These are phyloP conservation scores for Trilocha varians DNA, from an alignment of 2,888 invertebrate species.

Conservation along the genomic window DNA sequence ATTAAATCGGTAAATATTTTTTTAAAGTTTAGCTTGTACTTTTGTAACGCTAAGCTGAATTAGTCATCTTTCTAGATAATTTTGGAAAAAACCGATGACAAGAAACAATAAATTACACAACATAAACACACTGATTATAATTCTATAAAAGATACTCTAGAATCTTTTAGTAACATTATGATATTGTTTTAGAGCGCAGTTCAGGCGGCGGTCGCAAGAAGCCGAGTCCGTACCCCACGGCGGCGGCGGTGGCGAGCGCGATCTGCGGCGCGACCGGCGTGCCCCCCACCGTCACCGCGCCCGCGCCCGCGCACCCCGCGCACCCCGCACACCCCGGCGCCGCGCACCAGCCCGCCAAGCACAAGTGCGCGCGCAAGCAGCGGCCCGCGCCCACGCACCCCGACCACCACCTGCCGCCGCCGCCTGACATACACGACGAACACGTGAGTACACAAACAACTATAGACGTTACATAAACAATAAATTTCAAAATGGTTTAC, in stretches of 20 bases:
- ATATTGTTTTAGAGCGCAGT: slow-evolving; percentile 20
- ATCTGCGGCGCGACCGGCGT: background rate
- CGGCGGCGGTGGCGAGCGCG: slow-evolving; percentile 4
- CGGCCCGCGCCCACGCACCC: slow-evolving; percentile 50
- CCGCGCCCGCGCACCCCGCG: slow-evolving; percentile 13
- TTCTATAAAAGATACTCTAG: too few species aligned
- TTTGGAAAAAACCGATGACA: too few species aligned
- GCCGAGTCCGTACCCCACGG: slow-evolving; percentile 5
- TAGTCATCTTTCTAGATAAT: too few species aligned
- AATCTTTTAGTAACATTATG: too few species aligned
- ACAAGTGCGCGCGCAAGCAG: slow-evolving; percentile 63
- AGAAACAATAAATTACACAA: too few species aligned
- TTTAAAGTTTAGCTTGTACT: too few species aligned
- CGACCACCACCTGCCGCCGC: slow-evolving; percentile 67
- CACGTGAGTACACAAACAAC: too few species aligned
- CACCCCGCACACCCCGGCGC: slow-evolving; percentile 23
- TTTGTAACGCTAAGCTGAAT: too few species aligned
- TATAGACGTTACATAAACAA: too few species aligned
- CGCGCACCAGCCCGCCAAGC: slow-evolving; percentile 31
- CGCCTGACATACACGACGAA: slow-evolving; percentile 59
- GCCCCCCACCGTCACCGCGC: slow-evolving; percentile 12
- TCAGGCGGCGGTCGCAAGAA: slow-evolving; percentile 15
- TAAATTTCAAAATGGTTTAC: too few species aligned
- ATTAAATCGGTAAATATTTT: too few species aligned
- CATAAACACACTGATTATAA: too few species aligned